phyloP scores from a whole-genome alignment of 2,797 vertebrate species.

The Lacerta agilis region DNA sequence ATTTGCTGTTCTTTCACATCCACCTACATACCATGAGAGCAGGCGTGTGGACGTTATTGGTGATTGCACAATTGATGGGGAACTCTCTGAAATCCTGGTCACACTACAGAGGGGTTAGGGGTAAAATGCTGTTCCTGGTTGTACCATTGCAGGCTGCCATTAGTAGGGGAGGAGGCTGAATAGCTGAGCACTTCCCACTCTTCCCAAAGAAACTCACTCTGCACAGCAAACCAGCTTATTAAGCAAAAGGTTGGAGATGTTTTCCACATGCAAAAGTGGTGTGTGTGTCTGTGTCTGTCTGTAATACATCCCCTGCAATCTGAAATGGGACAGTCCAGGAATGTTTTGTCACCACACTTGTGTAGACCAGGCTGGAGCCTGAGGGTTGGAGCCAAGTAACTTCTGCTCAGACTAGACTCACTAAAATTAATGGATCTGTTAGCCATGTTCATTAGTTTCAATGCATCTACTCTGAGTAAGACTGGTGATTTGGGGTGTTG shows the following conservation, averaged over 20 bases:
- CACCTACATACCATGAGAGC: neutral
- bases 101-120: neutral
- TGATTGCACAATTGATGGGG: neutral
- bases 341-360: neutral
- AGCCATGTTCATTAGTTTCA: too few relatives aligned
- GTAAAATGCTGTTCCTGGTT: neutral
- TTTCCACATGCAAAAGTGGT: neutral
- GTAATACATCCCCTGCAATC: neutral
- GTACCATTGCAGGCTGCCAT: too few relatives aligned
- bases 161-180: too few relatives aligned
- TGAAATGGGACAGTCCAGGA: neutral
- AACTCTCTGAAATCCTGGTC: neutral
- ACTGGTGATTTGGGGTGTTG: too few relatives aligned
- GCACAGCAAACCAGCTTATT: neutral
- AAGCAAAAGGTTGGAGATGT: neutral
- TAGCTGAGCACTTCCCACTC: neutral
- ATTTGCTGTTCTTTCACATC: neutral
- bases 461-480: too few relatives aligned
- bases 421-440: too few relatives aligned
- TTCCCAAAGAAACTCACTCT: neutral
- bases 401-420: too few relatives aligned
- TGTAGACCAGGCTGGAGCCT: neutral
- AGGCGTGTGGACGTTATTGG: neutral
- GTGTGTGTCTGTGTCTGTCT: neutral
- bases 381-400: neutral